These are phyloP conservation scores for Mohoua ochrocephala DNA, from an alignment of 2,113 vertebrate species.

Conservation along the genomic window DNA sequence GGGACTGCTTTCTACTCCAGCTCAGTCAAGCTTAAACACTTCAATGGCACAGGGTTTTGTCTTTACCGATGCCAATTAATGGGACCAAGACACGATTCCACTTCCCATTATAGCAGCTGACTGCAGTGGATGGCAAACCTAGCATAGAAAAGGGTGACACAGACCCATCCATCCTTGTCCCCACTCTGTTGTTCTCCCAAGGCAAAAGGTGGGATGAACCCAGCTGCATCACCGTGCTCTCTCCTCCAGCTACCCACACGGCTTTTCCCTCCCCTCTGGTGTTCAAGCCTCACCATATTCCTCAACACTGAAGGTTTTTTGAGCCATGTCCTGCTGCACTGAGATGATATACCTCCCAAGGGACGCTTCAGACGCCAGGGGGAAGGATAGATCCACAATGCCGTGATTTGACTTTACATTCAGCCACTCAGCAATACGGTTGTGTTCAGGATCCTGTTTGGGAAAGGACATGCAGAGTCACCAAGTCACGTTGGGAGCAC, in stretches of 20 bases:
- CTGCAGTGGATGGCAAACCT: neutral
- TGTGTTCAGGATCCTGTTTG: constrained; percentile 54
- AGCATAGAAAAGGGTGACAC: neutral
- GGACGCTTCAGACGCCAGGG: constrained; percentile 48
- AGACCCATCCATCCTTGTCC: neutral
- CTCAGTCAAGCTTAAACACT: neutral
- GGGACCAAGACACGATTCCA: neutral
- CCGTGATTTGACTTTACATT: constrained; percentile 37
- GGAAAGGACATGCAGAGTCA: neutral
- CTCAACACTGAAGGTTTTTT: constrained; percentile 27
- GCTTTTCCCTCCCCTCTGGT: neutral
- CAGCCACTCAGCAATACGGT: constrained; percentile 60
- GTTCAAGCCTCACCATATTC: constrained; percentile 55
- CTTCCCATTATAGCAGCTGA: neutral
- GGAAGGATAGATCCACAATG: constrained; percentile 63
- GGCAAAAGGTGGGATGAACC: neutral
- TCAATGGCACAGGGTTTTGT: neutral
- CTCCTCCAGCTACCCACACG: neutral
- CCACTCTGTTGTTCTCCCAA: neutral
- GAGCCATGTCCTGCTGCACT: neutral
- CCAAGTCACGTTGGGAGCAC: neutral
- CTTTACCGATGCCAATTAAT: neutral
- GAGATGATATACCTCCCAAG: constrained; percentile 40
- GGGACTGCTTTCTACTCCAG: neutral
- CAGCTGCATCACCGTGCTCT: rapidly evolving